Conservation (phyloP, 2,888 invertebrate species). For the Cepaea hortensis region DNA sequence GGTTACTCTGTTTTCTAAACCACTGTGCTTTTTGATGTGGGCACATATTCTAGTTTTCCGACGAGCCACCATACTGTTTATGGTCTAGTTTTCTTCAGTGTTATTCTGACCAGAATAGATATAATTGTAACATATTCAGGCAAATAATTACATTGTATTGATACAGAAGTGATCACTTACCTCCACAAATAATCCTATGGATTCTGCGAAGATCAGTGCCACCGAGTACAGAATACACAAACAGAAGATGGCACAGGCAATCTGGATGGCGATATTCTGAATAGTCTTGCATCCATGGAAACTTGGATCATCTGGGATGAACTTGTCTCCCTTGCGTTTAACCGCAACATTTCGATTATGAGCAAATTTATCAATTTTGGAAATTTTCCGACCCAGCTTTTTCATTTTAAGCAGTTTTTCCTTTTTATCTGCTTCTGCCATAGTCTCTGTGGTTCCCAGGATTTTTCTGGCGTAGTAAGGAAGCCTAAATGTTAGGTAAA, state of each 20-base stretch:
- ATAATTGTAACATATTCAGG: too few relatives aligned
- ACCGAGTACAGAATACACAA: conserved; percentile 64
- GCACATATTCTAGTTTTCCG: too few relatives aligned
- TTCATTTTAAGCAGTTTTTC: conserved; percentile 54
- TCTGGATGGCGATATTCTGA: conserved; percentile 53
- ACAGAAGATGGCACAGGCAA: conserved; percentile 60
- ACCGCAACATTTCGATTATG: conserved; percentile 53
- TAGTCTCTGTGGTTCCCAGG: conserved; percentile 53
- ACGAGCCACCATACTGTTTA: too few relatives aligned
- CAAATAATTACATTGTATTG: too few relatives aligned
- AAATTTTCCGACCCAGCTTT: conserved; percentile 58
- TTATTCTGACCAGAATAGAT: too few relatives aligned
- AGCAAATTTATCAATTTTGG: conserved; percentile 59
- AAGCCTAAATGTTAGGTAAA: conserved; percentile 70
- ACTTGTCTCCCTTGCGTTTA: conserved; percentile 49
- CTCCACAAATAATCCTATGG: conserved; percentile 70
- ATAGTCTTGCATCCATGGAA: conserved; percentile 47
- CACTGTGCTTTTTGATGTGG: too few relatives aligned
- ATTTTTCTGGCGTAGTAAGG: conserved; percentile 66
- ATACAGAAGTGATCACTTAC: conserved; percentile 48
- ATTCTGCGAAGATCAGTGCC: conserved; percentile 70
- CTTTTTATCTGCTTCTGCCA: conserved; percentile 55
- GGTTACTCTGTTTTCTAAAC: too few relatives aligned
- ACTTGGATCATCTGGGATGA: conserved; percentile 52
- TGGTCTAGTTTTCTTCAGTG: too few relatives aligned